Percentiles rank a stretch among this genome's conserved stretches.
These are phyloP conservation scores for Momotus momota DNA, from an alignment of 2,797 vertebrate species.

Conservation along the genomic window DNA sequence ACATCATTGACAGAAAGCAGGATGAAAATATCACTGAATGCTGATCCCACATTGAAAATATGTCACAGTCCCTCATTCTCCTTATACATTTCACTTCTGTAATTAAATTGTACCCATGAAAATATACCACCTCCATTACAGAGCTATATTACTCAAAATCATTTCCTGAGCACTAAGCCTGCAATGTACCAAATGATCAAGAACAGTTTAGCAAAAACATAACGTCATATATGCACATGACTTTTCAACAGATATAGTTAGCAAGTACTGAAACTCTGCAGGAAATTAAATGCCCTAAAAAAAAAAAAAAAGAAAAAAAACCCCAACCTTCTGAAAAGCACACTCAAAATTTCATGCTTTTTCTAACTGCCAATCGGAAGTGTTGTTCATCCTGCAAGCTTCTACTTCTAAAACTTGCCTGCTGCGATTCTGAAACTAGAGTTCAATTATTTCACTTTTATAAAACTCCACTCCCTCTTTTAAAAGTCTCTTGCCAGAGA, in stretches of 20 bases:
- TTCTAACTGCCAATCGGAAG: not conserved
- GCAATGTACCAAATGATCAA: constrained; percentile 1
- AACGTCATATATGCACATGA: constrained; percentile 43
- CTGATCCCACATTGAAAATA: constrained; percentile 13
- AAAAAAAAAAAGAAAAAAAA: not conserved
- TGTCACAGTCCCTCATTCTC: not conserved
- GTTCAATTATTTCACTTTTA: not conserved
- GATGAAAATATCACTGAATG: constrained; percentile 51
- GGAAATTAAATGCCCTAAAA: not conserved
- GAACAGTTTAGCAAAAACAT: constrained; percentile 27
- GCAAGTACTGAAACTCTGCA: not conserved
- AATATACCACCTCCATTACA: not conserved
- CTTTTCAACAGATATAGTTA: constrained; percentile 25
- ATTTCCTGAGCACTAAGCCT: constrained; percentile 31
- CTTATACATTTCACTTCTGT: not conserved
- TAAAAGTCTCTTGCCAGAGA: not conserved
- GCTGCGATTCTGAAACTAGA: not conserved
- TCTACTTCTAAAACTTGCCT: not conserved
- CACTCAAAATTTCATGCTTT: not conserved
- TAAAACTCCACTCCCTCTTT: not conserved
- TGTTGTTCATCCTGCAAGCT: not conserved
- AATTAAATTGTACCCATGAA: not conserved
- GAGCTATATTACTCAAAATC: constrained; percentile 17
- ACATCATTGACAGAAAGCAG: constrained; percentile 1
- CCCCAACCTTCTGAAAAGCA: not conserved